Percentiles rank a stretch among this genome's conserved stretches.
These are phyloP conservation scores for Cyanoderma ruficeps DNA, from an alignment of 2,113 vertebrate genomes.

Conservation along the genomic window DNA sequence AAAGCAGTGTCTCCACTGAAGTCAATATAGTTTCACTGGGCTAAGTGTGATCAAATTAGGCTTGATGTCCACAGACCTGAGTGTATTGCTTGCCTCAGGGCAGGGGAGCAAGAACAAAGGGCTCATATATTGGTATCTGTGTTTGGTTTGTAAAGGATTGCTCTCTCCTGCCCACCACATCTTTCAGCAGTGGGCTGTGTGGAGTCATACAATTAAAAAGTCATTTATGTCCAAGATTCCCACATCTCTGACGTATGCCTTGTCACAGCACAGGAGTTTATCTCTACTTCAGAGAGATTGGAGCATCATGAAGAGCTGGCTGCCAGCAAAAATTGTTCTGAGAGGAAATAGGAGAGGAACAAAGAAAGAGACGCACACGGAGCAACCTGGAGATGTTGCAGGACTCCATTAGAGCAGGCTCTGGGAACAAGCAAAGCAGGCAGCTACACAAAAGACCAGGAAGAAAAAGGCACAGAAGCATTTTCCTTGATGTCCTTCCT, in stretches of 20 bases:
- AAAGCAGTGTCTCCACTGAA: constrained; percentile 38
- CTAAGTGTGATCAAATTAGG: constrained; percentile 56
- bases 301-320: background rate
- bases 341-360: background rate
- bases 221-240: background rate
- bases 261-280: background rate
- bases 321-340: background rate
- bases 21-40: constrained; percentile 51
- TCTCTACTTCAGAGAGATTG: background rate
- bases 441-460: background rate
- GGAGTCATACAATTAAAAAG: constrained; percentile 38
- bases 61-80: constrained; percentile 44
- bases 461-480: background rate
- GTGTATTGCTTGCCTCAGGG: constrained; percentile 50
- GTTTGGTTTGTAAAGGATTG: constrained; percentile 31
- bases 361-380: background rate
- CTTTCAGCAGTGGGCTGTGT: background rate
- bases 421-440: background rate
- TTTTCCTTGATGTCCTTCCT: background rate
- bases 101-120: constrained; percentile 40
- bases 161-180: background rate
- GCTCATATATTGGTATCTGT: constrained; percentile 7
- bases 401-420: background rate
- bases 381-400: background rate
- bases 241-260: background rate